Evolutionary conservation across 2,888 invertebrate species (phyloP).

Genomic region (Sinopyrophorus schimmeli): DNA sequence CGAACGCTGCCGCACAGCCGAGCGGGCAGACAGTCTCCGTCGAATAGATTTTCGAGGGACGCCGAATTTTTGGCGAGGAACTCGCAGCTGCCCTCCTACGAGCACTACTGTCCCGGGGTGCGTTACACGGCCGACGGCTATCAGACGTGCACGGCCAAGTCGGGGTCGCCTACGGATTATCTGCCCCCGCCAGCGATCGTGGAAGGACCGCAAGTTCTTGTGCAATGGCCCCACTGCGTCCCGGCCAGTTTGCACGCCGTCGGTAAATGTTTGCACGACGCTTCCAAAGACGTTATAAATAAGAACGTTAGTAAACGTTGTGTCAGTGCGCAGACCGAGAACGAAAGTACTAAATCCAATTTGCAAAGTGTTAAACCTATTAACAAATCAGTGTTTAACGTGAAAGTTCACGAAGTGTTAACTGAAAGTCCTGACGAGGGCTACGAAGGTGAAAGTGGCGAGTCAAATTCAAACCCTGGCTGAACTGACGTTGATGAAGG

Average conservation of each 20-base stretch:
- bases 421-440: constrained; percentile 88
- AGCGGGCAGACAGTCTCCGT: constrained; percentile 57
- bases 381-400: constrained; percentile 35
- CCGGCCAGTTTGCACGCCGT: constrained; percentile 49
- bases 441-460: constrained; percentile 71
- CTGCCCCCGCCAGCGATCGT: constrained; percentile 65
- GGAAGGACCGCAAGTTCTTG: constrained; percentile 45
- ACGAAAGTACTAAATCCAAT: constrained; percentile 30
- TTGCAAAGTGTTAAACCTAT: constrained; percentile 29
- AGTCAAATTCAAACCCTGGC: constrained; percentile 28
- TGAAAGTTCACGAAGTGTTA: constrained; percentile 49
- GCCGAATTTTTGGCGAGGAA: constrained; percentile 65
- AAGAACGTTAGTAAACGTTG: constrained; percentile 60
- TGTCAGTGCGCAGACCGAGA: constrained; percentile 62
- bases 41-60: constrained; percentile 63
- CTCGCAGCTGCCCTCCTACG: constrained; percentile 57
- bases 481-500: constrained; percentile 19
- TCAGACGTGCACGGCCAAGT: constrained; percentile 53
- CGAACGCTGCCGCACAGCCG: constrained; percentile 78
- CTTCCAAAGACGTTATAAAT: constrained; percentile 19
- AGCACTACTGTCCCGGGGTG: constrained; percentile 62
- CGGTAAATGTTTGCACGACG: constrained; percentile 5
- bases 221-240: constrained; percentile 60
- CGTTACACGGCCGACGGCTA: constrained; percentile 82
- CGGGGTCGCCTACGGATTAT: constrained; percentile 41